phyloP scores from a whole-genome alignment of 2,113 vertebrate genomes.

The Himantopus leucocephalus region DNA sequence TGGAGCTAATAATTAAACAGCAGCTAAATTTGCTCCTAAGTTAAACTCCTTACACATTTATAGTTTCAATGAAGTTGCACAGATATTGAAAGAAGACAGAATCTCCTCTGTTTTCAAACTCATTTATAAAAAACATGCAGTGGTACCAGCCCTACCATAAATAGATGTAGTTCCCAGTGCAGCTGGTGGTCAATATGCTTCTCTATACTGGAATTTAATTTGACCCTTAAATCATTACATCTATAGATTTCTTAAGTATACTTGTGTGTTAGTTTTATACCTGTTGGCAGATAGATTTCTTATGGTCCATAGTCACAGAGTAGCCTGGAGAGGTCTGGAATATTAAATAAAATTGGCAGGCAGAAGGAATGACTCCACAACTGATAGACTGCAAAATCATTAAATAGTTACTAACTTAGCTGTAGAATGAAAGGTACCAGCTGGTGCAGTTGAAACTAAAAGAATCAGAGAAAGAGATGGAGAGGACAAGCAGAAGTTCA shows the following conservation, averaged over 20 bases:
- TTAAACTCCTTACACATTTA: neutral
- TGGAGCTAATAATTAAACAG: neutral
- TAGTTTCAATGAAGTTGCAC: neutral
- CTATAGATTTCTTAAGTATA: neutral
- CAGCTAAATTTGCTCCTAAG: neutral
- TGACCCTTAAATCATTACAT: neutral
- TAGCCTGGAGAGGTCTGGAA: neutral
- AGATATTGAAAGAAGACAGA: neutral
- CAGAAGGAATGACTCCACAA: constrained; percentile 2
- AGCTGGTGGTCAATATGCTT: neutral
- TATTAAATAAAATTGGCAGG: neutral
- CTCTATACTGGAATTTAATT: neutral
- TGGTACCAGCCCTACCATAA: neutral
- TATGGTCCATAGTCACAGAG: neutral
- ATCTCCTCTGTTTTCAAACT: neutral
- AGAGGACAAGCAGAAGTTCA: neutral
- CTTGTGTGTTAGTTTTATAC: neutral
- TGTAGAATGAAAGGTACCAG: constrained; percentile 17
- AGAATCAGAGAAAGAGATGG: neutral
- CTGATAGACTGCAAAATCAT: constrained; percentile 7
- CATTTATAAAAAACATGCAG: neutral
- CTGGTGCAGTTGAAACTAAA: neutral
- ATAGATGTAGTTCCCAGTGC: neutral
- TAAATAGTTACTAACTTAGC: neutral
- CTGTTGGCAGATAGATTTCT: constrained; percentile 39